Base-by-base conservation (phyloP, 2,113 vertebrate genomes). In the Balaeniceps rex region DNA sequence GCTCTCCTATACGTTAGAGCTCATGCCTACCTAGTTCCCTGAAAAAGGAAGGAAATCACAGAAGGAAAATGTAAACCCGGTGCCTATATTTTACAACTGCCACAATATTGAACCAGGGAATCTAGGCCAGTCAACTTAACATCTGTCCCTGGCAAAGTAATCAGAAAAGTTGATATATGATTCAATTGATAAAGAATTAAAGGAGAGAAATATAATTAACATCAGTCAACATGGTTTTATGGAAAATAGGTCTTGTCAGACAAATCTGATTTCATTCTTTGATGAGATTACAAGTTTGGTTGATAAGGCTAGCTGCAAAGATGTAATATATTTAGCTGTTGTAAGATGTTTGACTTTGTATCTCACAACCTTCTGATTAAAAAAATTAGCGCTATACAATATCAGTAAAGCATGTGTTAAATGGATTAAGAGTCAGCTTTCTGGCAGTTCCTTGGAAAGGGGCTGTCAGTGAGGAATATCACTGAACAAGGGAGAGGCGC, bases 171-270 rank as follows among this genome's bases (percentile, higher is more conserved):
- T 87, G 78, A 55, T 85, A 6, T 23, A 14, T 18, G 81, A 96
- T 95, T 76, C 81, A 58, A 83, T n/a, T 77, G 89, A 96, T 96
- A 61, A 80, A 52, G 89, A 94, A 93, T 97, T 97, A 95, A 88
- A 91, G 81, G 78, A 69, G 33, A 86, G 78, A 36, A 93, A 97
- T 91, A 83, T 86, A 94, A 97, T 97, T 97, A 95, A 65, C 82
- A 89, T 89, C 95, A 94, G 95, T 86, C 96, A 96, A 54, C 63
- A 3, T 16, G 42, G 84, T 63, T 85, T 88, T 83, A 93, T 97
- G 89, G 94, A 96, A 96, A 95, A 95, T 78, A 66, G 84, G 87
- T 24, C 91, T 93, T 95, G 95, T 94, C 97, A 95, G 93, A 94
- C 91, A 91, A 96, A 97, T 90, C 78, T 90, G 82, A 95, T 97